These are phyloP conservation scores for Anolis carolinensis DNA, from an alignment of 2,113 vertebrate species.

Conservation along the genomic window DNA sequence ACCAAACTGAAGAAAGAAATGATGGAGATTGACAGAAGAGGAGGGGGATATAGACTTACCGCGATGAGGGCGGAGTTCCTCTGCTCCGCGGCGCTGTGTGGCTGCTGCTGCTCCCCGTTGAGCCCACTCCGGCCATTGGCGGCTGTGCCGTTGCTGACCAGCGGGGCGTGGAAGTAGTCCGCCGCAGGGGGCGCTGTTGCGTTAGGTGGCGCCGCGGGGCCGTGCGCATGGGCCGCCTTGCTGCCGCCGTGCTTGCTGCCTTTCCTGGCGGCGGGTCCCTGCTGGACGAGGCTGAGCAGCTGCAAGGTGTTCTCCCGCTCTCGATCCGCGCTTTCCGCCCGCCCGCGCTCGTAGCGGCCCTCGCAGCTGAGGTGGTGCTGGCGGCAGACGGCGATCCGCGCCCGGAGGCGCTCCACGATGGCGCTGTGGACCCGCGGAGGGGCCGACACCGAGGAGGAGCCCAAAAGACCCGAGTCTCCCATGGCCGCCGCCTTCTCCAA, in stretches of 20 bases:
- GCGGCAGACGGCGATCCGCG: conserved; percentile 91
- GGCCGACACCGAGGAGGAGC: conserved; percentile 49
- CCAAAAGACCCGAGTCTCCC: too few relatives aligned
- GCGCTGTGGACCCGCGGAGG: conserved; percentile 90
- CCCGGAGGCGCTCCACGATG: conserved; percentile 92
- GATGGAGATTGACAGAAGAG: too few relatives aligned
- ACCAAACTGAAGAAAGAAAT: too few relatives aligned
- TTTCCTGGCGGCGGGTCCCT: conserved; percentile 83
- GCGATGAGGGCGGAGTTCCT: conserved; percentile 87
- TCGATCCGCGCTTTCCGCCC: conserved; percentile 88
- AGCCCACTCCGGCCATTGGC: conserved; percentile 70
- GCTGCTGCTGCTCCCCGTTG: conserved; percentile 75
- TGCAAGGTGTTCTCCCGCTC: conserved; percentile 91
- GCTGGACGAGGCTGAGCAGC: conserved; percentile 90
- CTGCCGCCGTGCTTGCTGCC: conserved; percentile 76
- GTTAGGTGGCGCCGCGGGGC: conserved; percentile 31
- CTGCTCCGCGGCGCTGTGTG: conserved; percentile 75
- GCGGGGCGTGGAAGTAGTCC: conserved; percentile 69
- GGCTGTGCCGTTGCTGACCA: conserved; percentile 56
- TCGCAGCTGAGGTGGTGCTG: conserved; percentile 94
- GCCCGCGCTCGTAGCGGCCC: conserved; percentile 88
- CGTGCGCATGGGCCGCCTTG: conserved; percentile 23
- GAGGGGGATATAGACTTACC: too few relatives aligned
- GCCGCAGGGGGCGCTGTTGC: conserved; percentile 64
- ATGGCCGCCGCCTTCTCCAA: conserved; percentile 76